Percentiles rank a stretch among this genome's conserved stretches.
Evolutionary conservation across 2,888 invertebrate genomes (phyloP).

Genomic region (Microplitis manilae): DNA sequence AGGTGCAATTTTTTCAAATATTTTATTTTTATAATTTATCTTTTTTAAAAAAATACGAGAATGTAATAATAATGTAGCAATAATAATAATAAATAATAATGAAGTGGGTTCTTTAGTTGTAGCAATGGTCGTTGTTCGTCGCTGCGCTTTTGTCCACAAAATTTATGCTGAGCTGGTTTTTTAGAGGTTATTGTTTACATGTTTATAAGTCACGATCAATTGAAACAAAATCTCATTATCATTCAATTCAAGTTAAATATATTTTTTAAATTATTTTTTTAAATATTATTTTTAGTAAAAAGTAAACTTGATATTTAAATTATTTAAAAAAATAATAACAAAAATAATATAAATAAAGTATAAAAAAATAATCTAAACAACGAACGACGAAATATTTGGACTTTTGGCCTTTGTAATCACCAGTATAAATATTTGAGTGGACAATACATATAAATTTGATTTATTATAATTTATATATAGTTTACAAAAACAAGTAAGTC

Average conservation of each 20-base stretch:
- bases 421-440: not conserved
- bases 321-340: not conserved
- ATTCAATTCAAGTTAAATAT: not conserved
- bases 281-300: not conserved
- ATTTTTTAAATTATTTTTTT: not conserved
- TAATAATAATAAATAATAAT: too few species aligned
- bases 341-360: not conserved
- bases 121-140: not conserved
- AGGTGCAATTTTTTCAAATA: too few species aligned
- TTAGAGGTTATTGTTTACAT: not conserved
- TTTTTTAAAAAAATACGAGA: too few species aligned
- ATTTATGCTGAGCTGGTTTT: not conserved
- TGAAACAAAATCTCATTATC: not conserved
- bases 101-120: not conserved
- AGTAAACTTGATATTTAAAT: not conserved
- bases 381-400: not conserved
- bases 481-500: not conserved
- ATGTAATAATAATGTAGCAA: too few species aligned
- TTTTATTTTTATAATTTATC: too few species aligned
- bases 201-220: not conserved
- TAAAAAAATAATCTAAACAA: not conserved
- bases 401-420: not conserved
- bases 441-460: not conserved
- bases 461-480: not conserved
- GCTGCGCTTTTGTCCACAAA: not conserved